Evolutionary conservation across 1,140 invertebrate genomes (phyloP).

Genomic region (Polypedilum vanderplanki): DNA sequence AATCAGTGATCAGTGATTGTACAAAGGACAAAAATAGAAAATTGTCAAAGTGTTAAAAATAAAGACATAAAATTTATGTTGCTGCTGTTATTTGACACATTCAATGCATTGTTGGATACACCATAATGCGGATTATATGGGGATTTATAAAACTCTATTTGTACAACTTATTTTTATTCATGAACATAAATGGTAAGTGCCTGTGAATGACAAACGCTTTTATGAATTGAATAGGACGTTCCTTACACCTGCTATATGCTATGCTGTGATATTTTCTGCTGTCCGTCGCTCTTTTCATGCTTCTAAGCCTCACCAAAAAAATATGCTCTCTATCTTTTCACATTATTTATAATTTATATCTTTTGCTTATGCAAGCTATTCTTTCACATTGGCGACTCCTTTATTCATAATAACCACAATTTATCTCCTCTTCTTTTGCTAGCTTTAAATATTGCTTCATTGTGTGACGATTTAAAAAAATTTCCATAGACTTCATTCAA

Average conservation of each 20-base stretch:
- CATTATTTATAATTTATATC: background rate
- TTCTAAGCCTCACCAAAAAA: background rate
- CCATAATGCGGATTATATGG: slow-evolving; percentile 26
- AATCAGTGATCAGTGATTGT: too few relatives aligned
- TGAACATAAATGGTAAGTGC: slow-evolving; percentile 21
- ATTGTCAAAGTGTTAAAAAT: too few relatives aligned
- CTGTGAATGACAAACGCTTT: slow-evolving; percentile 6
- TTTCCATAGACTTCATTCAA: too few relatives aligned
- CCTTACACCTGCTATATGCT: background rate
- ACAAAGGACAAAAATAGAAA: too few relatives aligned
- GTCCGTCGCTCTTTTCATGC: background rate
- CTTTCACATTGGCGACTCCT: too few relatives aligned
- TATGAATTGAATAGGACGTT: background rate
- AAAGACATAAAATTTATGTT: too few relatives aligned
- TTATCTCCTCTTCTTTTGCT: too few relatives aligned
- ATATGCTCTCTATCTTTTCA: background rate
- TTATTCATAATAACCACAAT: too few relatives aligned
- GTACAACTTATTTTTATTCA: slow-evolving; percentile 27
- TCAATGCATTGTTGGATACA: slow-evolving; percentile 20
- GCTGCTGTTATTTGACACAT: too few relatives aligned
- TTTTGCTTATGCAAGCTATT: too few relatives aligned
- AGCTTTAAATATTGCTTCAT: too few relatives aligned
- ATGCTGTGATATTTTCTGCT: background rate
- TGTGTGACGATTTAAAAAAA: too few relatives aligned
- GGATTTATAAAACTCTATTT: slow-evolving; percentile 28